phyloP scores from a whole-genome alignment of 2,888 invertebrate genomes.

The Drosophila fungiperda region DNA sequence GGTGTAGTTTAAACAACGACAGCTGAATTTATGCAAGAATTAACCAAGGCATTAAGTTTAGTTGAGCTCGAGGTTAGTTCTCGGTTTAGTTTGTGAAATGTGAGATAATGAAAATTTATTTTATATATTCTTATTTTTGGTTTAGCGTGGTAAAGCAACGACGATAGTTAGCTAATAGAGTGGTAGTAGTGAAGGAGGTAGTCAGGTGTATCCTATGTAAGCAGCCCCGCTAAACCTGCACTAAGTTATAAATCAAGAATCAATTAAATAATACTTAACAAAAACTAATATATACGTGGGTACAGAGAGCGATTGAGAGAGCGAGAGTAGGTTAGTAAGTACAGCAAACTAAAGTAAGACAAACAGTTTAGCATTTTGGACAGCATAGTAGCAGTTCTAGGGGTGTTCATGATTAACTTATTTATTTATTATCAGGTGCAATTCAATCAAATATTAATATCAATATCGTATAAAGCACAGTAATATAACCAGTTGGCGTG shows the following conservation, averaged over 20 bases:
- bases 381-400: conserved; percentile 46
- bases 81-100: conserved; percentile 13
- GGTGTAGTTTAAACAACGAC: conserved; percentile 27
- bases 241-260: conserved; percentile 19
- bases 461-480: conserved; percentile 68
- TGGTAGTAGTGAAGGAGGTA: not conserved
- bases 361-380: conserved; percentile 35
- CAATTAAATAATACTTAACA: not conserved
- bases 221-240: conserved; percentile 31
- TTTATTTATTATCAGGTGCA: conserved; percentile 40
- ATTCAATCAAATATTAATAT: conserved; percentile 50
- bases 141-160: conserved; percentile 34
- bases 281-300: not conserved
- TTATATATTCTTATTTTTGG: conserved; percentile 1
- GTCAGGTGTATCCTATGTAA: conserved; percentile 27
- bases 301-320: conserved; percentile 15
- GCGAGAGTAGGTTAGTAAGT: conserved; percentile 26
- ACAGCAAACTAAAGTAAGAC: conserved; percentile 39
- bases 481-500: conserved; percentile 54
- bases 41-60: conserved; percentile 5
- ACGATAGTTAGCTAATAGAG: not conserved
- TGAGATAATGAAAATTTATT: conserved; percentile 28
- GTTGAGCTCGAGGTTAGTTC: conserved; percentile 17
- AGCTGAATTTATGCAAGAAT: conserved; percentile 26
- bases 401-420: conserved; percentile 24